phyloP scores from a whole-genome alignment of 1,140 invertebrate species.

The Drosophila parabipectinata region DNA sequence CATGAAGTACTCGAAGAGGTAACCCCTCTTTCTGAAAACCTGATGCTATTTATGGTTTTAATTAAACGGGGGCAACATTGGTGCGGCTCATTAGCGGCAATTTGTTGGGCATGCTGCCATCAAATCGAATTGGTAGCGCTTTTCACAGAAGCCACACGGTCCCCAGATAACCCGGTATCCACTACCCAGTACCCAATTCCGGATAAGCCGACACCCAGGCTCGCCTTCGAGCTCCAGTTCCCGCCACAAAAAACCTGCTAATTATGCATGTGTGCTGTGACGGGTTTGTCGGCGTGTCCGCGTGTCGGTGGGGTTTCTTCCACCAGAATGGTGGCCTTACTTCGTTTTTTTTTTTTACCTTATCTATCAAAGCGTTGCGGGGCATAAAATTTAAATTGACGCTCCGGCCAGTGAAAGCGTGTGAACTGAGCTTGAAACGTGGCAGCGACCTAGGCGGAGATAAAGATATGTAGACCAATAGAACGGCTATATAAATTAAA shows the following conservation, averaged over 20 bases:
- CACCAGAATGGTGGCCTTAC: slow-evolving; percentile 1
- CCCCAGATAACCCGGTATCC: slow-evolving; percentile 42
- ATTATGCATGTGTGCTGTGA: slow-evolving; percentile 59
- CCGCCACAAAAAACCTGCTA: slow-evolving; percentile 37
- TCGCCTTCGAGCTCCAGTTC: slow-evolving; percentile 26
- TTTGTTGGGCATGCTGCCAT: slow-evolving; percentile 71
- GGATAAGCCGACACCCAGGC: slow-evolving; percentile 17
- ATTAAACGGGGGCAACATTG: slow-evolving; percentile 68
- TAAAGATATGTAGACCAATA: slow-evolving; percentile 27
- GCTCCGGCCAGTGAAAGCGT: slow-evolving; percentile 75
- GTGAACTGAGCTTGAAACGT: slow-evolving; percentile 81
- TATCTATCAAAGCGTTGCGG: slow-evolving; percentile 62
- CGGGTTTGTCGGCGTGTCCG: neutral
- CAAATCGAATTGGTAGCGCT: slow-evolving; percentile 52
- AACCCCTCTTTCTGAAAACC: slow-evolving; percentile 8
- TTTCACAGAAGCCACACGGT: slow-evolving; percentile 54
- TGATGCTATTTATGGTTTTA: slow-evolving; percentile 71
- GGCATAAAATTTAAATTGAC: slow-evolving; percentile 71
- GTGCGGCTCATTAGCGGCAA: slow-evolving; percentile 74
- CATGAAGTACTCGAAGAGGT: slow-evolving; percentile 13
- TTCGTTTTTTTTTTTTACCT: slow-evolving; percentile 6
- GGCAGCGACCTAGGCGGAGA: slow-evolving; percentile 28
- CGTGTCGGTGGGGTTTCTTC: slow-evolving; percentile 19
- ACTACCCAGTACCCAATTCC: slow-evolving; percentile 14
- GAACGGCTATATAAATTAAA: slow-evolving; percentile 33